Conservation (phyloP, 2,888 invertebrate genomes). For the Sericinus montela region DNA sequence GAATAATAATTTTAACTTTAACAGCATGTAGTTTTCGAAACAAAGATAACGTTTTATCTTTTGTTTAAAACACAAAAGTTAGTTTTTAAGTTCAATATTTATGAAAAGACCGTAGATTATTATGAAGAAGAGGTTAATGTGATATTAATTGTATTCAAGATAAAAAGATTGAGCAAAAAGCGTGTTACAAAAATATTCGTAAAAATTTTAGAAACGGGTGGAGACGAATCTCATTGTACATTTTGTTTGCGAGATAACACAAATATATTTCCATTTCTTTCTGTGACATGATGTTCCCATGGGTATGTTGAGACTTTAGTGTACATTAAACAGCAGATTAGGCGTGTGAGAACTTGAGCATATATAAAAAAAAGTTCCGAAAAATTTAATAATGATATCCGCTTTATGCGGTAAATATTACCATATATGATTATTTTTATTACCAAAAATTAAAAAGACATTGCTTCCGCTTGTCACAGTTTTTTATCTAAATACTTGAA, state of each 20-base stretch:
- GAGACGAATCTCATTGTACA: slow-evolving; percentile 43
- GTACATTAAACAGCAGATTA: slow-evolving; percentile 69
- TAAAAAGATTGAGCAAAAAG: background rate
- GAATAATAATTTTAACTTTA: background rate
- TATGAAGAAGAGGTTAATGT: background rate
- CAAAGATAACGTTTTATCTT: background rate
- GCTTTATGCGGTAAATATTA: slow-evolving; percentile 2
- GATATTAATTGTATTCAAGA: background rate
- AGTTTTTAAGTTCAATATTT: background rate
- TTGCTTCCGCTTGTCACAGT: slow-evolving; percentile 30
- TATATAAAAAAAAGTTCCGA: slow-evolving; percentile 38
- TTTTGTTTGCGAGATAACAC: slow-evolving; percentile 41
- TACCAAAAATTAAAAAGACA: slow-evolving; percentile 28
- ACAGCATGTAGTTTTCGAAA: background rate
- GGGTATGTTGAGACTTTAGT: slow-evolving; percentile 43
- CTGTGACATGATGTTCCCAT: slow-evolving; percentile 49
- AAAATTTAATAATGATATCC: slow-evolving; percentile 30
- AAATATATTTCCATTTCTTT: slow-evolving; percentile 40
- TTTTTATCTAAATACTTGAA: slow-evolving; percentile 22
- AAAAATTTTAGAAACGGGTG: slow-evolving; percentile 23
- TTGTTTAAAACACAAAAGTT: slow-evolving; percentile 4
- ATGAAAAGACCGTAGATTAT: background rate
- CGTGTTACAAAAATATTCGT: slow-evolving; percentile 1
- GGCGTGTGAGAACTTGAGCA: slow-evolving; percentile 61
- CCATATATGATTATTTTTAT: slow-evolving; percentile 32